These are phyloP conservation scores for Argentina silus DNA, from an alignment of 2,797 vertebrate genomes.

Conservation along the genomic window DNA sequence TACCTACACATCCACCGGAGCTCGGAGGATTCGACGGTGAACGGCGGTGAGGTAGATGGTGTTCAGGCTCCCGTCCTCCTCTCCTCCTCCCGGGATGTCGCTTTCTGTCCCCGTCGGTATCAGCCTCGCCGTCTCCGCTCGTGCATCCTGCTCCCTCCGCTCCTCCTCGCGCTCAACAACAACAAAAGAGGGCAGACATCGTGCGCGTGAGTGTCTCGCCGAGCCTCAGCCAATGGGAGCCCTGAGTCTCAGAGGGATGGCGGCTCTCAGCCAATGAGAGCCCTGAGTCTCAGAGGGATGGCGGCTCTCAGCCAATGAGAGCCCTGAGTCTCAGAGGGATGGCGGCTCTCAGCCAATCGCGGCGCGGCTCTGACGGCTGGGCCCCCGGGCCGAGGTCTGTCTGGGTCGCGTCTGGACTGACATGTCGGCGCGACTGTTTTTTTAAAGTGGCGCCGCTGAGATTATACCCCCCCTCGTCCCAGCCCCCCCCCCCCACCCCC, in stretches of 20 bases:
- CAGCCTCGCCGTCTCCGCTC: conserved; percentile 62
- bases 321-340: conserved; percentile 17
- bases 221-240: neutral
- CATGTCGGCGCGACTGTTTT: conserved; percentile 75
- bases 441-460: conserved; percentile 77
- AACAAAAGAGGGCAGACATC: conserved; percentile 78
- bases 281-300: too few relatives aligned
- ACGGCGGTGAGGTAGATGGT: conserved; percentile 33
- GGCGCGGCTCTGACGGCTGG: conserved; percentile 47
- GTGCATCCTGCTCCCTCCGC: conserved; percentile 60
- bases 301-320: conserved; percentile 66
- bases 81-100: conserved; percentile 33
- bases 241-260: too few relatives aligned
- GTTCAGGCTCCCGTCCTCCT: conserved; percentile 20
- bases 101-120: conserved; percentile 39
- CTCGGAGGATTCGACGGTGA: conserved; percentile 47
- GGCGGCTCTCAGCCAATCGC: conserved; percentile 57
- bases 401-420: conserved; percentile 72
- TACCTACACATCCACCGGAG: conserved; percentile 74
- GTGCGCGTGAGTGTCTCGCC: conserved; percentile 71
- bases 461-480: conserved; percentile 53
- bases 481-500: neutral
- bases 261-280: conserved; percentile 56
- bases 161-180: conserved; percentile 69
- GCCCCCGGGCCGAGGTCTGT: conserved; percentile 65